Conservation (phyloP, 2,888 invertebrate genomes). For the Oxyteleia sp. region DNA sequence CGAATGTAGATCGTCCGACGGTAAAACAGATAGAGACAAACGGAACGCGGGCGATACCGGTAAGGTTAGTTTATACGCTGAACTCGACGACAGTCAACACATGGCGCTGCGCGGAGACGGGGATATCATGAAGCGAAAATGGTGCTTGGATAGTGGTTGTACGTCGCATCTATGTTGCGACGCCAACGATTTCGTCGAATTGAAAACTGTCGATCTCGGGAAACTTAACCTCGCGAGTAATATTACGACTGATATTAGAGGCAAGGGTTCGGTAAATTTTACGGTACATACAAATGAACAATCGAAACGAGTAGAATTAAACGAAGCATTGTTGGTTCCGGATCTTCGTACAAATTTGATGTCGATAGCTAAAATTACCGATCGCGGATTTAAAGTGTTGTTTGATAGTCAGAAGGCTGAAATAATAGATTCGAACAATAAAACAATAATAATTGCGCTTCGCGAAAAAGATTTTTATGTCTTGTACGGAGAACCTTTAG, state of each 20-base stretch:
- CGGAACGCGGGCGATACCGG: neutral
- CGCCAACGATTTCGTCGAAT: neutral
- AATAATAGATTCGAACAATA: neutral
- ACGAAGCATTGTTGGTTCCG: neutral
- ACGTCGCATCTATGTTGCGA: neutral
- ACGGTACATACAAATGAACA: neutral
- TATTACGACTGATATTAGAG: neutral
- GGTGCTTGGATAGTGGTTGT: neutral
- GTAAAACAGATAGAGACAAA: neutral
- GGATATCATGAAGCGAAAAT: neutral
- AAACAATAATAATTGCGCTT: neutral
- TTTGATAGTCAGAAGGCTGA: neutral
- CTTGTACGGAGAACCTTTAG: neutral
- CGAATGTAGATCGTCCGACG: too few relatives aligned
- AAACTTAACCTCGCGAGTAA: neutral
- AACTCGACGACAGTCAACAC: too few relatives aligned
- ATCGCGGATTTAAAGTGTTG: conserved; percentile 11
- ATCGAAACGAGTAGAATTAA: neutral
- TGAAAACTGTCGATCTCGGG: neutral
- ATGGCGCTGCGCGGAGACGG: too few relatives aligned
- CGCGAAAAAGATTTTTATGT: conserved; percentile 14
- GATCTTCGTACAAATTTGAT: conserved; percentile 8
- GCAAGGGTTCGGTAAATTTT: conserved; percentile 11
- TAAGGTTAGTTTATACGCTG: neutral
- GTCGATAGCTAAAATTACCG: conserved; percentile 12